Evolutionary conservation across 2,797 vertebrate genomes (phyloP), one percentile per base, ranked within the genome.

Genomic region (Sphenodon punctatus): DNA sequence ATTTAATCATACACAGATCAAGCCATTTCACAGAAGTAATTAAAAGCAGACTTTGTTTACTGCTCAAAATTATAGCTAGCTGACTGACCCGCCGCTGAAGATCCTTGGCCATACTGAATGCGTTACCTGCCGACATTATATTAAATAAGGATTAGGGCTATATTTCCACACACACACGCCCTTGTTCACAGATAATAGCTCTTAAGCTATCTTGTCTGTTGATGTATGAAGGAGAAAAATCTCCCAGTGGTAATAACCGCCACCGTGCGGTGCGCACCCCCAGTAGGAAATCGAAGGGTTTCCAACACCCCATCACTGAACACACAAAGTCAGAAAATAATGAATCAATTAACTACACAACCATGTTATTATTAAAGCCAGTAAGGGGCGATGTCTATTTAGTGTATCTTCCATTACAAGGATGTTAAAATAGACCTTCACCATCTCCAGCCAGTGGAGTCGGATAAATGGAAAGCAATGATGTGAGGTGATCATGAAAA

Each of bases 1-100:
- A 97, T 97, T 97, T 97, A 98, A 97, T 97, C 96, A 95, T 94
- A 96, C 95, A 78, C 92, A 94, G 96, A 97, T 95, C 93, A 95
- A 96, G 97, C 96, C 97, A 97, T 97, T 98, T 97, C 95, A 95
- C 95, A 83, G 94, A 93, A 97, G 96, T 97, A 97, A 98, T 97
- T 97, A 96, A 97, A 97, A 95, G 96, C 96, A 97, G 96, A 94
- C 95, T 96, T 96, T 97, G 96, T 96, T 97, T 90, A 88, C 91
- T 95, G 95, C 94, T 91, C 86, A 75, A 92, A 91, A 93, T 89
- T 89, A 91, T 90, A 94, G 95, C 94, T 95, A 96, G 96, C 96
- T 93, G 95, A 83, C 94, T 97, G 97, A 96, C 97, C 96, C 87
- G 86, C 94, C 94, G 90, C 94, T 83, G 88, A 93, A 96, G 96